Base-by-base conservation (phyloP, 2,113 vertebrate genomes). In the Petrocephalus zakoni region DNA sequence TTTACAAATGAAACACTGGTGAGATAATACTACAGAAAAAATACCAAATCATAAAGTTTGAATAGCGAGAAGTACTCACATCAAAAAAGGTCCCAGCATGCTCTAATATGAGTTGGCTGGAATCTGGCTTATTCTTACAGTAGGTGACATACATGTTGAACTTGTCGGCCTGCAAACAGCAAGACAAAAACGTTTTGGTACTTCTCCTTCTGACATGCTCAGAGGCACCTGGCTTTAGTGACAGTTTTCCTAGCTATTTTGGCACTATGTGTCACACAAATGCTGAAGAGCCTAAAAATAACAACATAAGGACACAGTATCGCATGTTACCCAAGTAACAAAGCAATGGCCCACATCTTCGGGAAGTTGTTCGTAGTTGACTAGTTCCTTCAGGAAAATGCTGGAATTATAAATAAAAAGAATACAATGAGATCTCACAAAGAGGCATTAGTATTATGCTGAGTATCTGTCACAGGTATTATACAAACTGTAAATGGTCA, bases 111-210 rank as follows among this genome's bases (percentile, higher is more conserved):
- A 99, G 96, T 89, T 99, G 95, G 91, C 93, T 99, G 94, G 98
- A 99, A 95, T 99, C 98, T 0, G 98, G 98, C 89, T 99, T 99
- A 95, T 99, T 99, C 95, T 98, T 97, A 95, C 98, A 99, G 95
- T 99, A 99, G 86, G 98, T 99, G 93, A 99, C 98, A 87, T 99
- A 99, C 97, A 99, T 99, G 93, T 99, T 98, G 94, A 99, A 99
- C 94, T 99, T 99, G 94, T 99, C 98, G 72, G 98, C 98, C 98
- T 99, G 93, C 47, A 89, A 91, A 94, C 47, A 88, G 21, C 22
- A 34, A 47, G 25, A 85, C 19, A 58, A 86, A 75, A 25, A 47
- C 19, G 4, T 46, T 19, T 22, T 0, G 21, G 22, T 22, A 49
- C 37, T 84, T 25, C 21, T 46, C 46, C 81, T 51, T 21, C 10